Percentiles rank a stretch among this genome's conserved stretches.
phyloP scores from a whole-genome alignment of 2,797 vertebrate species.

The Tympanoctomys barrerae region DNA sequence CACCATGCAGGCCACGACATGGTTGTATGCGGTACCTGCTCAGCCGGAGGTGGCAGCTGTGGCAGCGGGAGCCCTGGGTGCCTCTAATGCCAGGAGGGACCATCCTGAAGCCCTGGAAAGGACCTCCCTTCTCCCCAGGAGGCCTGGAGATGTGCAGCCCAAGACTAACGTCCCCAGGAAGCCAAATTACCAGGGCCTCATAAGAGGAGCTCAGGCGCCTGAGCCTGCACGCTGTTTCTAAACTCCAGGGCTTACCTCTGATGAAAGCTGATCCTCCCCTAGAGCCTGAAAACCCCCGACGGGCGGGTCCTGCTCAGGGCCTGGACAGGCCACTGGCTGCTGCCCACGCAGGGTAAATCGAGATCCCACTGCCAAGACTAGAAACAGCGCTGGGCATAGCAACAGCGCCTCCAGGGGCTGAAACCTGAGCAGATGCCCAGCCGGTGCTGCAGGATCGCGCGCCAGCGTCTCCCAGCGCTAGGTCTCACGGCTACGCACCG shows the following conservation, averaged over 20 bases:
- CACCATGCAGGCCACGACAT: neutral
- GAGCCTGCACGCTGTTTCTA: neutral
- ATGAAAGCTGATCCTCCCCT: fast-evolving
- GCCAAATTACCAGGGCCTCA: neutral
- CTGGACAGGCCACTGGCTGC: neutral
- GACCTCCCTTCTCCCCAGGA: neutral
- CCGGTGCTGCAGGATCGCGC: neutral
- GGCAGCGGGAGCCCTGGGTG: neutral
- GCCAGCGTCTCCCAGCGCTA: neutral
- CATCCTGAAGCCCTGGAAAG: neutral
- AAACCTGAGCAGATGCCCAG: neutral
- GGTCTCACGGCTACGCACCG: neutral
- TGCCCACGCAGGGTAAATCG: neutral
- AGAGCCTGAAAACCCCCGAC: fast-evolving
- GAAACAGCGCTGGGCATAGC: neutral
- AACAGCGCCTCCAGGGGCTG: neutral
- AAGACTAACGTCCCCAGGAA: neutral
- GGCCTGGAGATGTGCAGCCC: neutral
- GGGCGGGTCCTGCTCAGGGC: neutral
- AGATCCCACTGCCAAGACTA: neutral
- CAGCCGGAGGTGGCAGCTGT: neutral
- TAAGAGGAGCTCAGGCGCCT: neutral
- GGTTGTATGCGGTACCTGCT: neutral
- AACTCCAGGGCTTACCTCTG: neutral
- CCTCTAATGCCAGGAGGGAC: neutral